Evolutionary conservation across 2,888 invertebrate genomes (phyloP), one percentile per base, ranked within the genome.

Genomic region (Leptothorax acervorum): DNA sequence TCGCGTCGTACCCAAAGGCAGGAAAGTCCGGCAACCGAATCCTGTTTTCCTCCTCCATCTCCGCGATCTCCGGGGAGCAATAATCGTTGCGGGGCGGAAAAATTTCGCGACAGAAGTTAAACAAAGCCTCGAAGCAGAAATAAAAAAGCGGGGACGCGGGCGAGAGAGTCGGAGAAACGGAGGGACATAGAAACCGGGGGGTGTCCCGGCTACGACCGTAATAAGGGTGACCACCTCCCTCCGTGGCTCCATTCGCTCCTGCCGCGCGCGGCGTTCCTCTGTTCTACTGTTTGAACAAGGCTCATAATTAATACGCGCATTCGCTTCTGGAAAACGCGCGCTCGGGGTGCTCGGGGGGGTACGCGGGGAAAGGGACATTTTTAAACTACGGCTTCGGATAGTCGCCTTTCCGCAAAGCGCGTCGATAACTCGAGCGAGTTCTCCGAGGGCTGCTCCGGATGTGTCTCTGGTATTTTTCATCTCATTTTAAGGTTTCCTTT

Each of bases 301-400:
- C 90, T 93, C 93, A 94, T 94, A 94, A 94, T 94, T 94, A 94
- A 94, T 94, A 94, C 93, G 92, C 92, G 92, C 91, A 90, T 92
- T 93, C 94, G 91, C 90, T 91, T 90, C 91, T 90, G 87, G 85
- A 86, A 86, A 86, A 86, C 83, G 84, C 79, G 86, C 78, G 87
- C 85, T 65, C 48, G 83, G 82, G 85, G 82, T 62, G 48, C 76
- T 62, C 82, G 79, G 65, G 68, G 68, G 42, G 23, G 42, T 42
- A 53, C 23, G 65, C 82, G 82, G 82, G 62, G 79, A 12, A 86
- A 78, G 85, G 84, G 88, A 91, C 84, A 88, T 91, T 91, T 91
- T 91, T 91, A 88, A 85, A 90, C 87, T 82, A 74, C 87, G 39
- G 51, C 60, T 74, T 53, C 86, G 85, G 86, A 83, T 87, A 87